Percentiles rank a stretch among this genome's conserved stretches.
phyloP scores from a whole-genome alignment of 2,113 vertebrate species.

The Epinephelus moara region DNA sequence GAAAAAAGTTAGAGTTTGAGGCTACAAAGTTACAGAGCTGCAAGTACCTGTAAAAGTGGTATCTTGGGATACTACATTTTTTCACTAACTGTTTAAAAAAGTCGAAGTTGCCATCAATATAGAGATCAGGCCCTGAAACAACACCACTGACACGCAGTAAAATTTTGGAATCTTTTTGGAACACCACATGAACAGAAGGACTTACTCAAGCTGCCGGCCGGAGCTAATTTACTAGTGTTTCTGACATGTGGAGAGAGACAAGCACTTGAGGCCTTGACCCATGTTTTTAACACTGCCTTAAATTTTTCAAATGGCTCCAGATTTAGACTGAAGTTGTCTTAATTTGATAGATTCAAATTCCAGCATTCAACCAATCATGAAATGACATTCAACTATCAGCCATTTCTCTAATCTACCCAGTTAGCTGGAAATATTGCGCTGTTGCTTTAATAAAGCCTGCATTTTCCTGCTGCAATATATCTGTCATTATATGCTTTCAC shows the following conservation, averaged over 20 bases:
- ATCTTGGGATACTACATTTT: no score
- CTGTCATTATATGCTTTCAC: slow-evolving; percentile 7
- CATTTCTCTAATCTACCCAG: not conserved
- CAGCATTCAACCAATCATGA: slow-evolving; percentile 22
- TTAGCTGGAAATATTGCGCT: not conserved
- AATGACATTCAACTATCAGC: not conserved
- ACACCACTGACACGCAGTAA: no score
- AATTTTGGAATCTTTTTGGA: not conserved
- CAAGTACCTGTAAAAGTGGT: no score
- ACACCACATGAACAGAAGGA: not conserved
- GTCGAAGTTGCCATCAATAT: no score
- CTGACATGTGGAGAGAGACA: slow-evolving; percentile 30
- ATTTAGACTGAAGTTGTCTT: slow-evolving; percentile 48
- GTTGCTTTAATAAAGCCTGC: slow-evolving; percentile 11
- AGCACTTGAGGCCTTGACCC: slow-evolving; percentile 27
- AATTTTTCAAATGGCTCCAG: slow-evolving; percentile 47
- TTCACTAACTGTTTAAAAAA: no score
- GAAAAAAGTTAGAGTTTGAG: no score
- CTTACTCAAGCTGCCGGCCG: slow-evolving; percentile 7
- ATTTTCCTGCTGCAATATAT: slow-evolving; percentile 32
- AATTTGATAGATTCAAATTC: slow-evolving; percentile 52
- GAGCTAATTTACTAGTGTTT: slow-evolving; percentile 16
- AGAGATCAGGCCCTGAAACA: no score
- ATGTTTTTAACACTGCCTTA: slow-evolving; percentile 34
- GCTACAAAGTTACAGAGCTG: no score